Evolutionary conservation across 2,797 vertebrate species (phyloP).

Genomic region (Hypotaenidia philippensis): DNA sequence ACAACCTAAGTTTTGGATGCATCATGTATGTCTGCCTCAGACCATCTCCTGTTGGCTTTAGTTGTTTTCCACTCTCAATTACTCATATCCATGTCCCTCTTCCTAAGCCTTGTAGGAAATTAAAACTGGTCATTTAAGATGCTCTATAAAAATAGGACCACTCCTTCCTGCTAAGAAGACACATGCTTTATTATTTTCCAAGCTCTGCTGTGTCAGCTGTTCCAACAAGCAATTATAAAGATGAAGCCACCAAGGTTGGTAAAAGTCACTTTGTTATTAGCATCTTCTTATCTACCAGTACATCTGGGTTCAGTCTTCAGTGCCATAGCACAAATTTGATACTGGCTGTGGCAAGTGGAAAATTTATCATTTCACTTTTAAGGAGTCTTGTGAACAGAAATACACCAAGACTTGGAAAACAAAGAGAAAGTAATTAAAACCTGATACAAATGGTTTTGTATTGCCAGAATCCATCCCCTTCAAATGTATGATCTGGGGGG

Average conservation of each 20-base stretch:
- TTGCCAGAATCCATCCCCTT: not conserved
- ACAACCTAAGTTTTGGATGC: not conserved
- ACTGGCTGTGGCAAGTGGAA: constrained; percentile 5
- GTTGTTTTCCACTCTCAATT: not conserved
- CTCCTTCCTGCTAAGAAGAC: constrained; percentile 13
- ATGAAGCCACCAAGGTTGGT: not conserved
- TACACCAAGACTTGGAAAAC: constrained; percentile 4
- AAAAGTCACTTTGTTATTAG: constrained; percentile 41
- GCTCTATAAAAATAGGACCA: not conserved
- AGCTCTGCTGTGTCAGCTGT: constrained; percentile 1
- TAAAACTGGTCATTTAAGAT: constrained; percentile 1
- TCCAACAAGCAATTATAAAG: constrained; percentile 18
- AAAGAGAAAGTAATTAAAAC: not conserved
- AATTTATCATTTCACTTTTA: constrained; percentile 25
- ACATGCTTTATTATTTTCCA: constrained; percentile 40
- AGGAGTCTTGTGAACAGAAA: constrained; percentile 23
- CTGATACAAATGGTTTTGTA: not conserved
- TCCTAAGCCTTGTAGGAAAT: not conserved
- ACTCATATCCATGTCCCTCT: not conserved
- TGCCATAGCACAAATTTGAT: not conserved
- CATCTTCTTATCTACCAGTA: not conserved
- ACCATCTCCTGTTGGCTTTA: not conserved
- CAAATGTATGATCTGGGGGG: too few relatives aligned
- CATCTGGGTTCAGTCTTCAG: not conserved
- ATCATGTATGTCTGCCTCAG: not conserved